Evolutionary conservation across 2,797 vertebrate genomes (phyloP).

Genomic region (Acanthurus tractus): DNA sequence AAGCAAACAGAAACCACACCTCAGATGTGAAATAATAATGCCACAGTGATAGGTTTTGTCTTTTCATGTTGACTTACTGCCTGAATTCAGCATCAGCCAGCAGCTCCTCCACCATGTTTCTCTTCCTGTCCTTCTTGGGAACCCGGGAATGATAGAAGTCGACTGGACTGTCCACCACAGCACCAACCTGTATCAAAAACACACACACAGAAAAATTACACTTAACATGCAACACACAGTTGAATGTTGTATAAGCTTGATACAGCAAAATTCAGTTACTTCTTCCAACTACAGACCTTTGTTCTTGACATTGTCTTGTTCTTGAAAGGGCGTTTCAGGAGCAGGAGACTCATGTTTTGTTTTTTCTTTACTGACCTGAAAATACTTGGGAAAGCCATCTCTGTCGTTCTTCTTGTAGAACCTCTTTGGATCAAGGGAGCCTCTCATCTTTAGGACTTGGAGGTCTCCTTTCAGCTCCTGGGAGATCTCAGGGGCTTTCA

Average conservation of each 20-base stretch:
- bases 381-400: slow-evolving; percentile 95
- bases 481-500: slow-evolving; percentile 96
- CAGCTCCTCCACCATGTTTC: slow-evolving; percentile 96
- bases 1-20: too few species aligned
- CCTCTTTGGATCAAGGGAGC: slow-evolving; percentile 92
- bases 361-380: slow-evolving; percentile 87
- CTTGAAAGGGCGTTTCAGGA: too few species aligned
- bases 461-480: slow-evolving; percentile 93
- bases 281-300: background rate
- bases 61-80: slow-evolving; percentile 85
- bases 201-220: background rate
- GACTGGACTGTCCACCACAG: slow-evolving; percentile 91
- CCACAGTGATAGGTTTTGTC: background rate
- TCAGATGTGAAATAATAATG: too few species aligned
- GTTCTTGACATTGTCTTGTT: too few species aligned
- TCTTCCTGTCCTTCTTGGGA: slow-evolving; percentile 95
- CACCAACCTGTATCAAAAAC: slow-evolving; percentile 87
- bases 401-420: slow-evolving; percentile 99
- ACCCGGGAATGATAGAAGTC: slow-evolving; percentile 97
- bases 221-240: background rate
- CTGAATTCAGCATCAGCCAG: slow-evolving; percentile 95
- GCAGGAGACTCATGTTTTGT: background rate
- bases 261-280: too few species aligned
- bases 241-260: background rate
- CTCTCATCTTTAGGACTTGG: slow-evolving; percentile 93